Base-by-base conservation (phyloP, 2,113 vertebrate genomes). In the Nothoprocta pentlandii region DNA sequence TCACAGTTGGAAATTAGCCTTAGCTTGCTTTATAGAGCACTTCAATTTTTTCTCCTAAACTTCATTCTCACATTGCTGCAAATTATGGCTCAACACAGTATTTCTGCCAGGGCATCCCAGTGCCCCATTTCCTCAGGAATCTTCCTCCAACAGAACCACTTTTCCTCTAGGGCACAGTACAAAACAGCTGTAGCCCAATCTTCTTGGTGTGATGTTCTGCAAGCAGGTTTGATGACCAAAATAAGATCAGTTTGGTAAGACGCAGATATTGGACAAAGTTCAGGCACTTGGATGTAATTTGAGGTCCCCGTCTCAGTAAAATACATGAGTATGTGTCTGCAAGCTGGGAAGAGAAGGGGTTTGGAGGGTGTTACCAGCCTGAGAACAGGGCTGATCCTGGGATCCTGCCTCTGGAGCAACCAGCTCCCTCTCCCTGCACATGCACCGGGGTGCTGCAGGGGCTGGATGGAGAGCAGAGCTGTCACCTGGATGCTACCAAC, bases 271-370 rank as follows among this genome's bases (percentile, higher is more conserved):
- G 61, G 26, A 16, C 56, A 56, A 44, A 32, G 49, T 0, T 49
- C 21, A n/a, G 0, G 0, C 2, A 5, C 4, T 1, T 1, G 3
- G 42, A 5, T 8, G 1, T 4, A 8, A 61, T 6, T 34, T 47
- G 34, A 49, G 21, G 13, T 17, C 6, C 6, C 9, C 4, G 4
- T 4, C 12, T 7, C 30, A 46, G 41, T 11, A 3, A 73, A 6
- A 5, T 1, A 15, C 16, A 2, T 4, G 15, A 41, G 13, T 6
- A 7, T 5, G 41, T 2, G 28, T 51, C 42, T 51, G 32, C 7
- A 67, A 2, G 71, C 36, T 46, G 3, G 36, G 59, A 75, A 46
- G 5, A 32, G 54, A 34, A 71, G 74, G 86, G 66, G 30, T 9
- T 32, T 70, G 47, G 53, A 32, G 39, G 61, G 44, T 59, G 20